Percentiles rank a stretch among this genome's conserved stretches.
These are phyloP conservation scores for Suillia variegata DNA, from an alignment of 2,888 invertebrate species.

Conservation along the genomic window DNA sequence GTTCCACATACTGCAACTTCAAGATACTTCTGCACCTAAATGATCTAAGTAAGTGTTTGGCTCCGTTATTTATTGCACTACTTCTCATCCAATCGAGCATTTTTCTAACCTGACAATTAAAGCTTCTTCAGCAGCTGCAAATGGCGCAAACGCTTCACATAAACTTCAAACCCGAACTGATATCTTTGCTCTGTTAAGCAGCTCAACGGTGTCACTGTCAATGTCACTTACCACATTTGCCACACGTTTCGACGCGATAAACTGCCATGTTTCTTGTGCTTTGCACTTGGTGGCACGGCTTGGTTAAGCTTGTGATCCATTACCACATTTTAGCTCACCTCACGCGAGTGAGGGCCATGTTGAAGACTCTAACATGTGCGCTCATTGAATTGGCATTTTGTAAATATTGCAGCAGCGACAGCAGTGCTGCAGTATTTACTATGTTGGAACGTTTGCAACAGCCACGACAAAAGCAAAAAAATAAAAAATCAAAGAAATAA, in stretches of 20 bases:
- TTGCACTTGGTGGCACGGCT: slow-evolving; percentile 28
- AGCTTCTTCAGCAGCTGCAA: slow-evolving; percentile 55
- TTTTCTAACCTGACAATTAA: slow-evolving; percentile 13
- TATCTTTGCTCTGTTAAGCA: slow-evolving; percentile 1
- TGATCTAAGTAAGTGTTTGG: no score
- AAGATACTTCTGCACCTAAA: no score
- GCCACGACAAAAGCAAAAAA: not conserved
- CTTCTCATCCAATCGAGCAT: no score
- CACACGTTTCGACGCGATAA: slow-evolving; percentile 2
- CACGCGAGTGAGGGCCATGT: not conserved
- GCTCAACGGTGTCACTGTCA: slow-evolving; percentile 51
- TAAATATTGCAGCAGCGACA: slow-evolving; percentile 41
- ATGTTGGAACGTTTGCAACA: no score
- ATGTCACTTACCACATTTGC: slow-evolving; percentile 48
- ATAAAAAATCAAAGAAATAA: no score
- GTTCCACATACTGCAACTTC: no score
- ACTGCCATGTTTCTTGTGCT: not conserved
- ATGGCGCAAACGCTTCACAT: not conserved
- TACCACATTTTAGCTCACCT: slow-evolving; percentile 32
- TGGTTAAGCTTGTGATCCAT: slow-evolving; percentile 43
- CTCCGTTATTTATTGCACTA: no score
- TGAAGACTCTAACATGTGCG: slow-evolving; percentile 7
- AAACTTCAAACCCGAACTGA: not conserved
- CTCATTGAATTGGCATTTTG: slow-evolving; percentile 47
- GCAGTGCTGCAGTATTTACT: no score